Evolutionary conservation across 2,113 vertebrate genomes (phyloP).

Genomic region (Madoqua kirkii): DNA sequence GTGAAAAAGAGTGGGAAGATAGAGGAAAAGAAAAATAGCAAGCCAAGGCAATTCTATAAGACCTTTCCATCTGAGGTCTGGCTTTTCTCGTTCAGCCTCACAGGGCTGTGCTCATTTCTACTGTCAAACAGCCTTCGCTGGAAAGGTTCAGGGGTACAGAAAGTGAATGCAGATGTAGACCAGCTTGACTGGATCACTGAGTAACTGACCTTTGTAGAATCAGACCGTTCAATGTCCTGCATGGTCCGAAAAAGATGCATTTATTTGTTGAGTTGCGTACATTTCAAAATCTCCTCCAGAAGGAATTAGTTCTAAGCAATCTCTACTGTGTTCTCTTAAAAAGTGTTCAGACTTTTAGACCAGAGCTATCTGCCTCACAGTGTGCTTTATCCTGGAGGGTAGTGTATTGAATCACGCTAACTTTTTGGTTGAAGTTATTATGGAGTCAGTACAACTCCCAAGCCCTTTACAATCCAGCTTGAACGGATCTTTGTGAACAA

Average conservation of each 20-base stretch:
- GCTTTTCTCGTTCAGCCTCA: neutral
- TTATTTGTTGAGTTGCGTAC: neutral
- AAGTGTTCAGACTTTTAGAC: neutral
- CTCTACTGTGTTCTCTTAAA: neutral
- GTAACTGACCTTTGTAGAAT: neutral
- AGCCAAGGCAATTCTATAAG: neutral
- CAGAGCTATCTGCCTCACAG: neutral
- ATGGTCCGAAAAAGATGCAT: neutral
- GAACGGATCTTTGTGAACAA: neutral
- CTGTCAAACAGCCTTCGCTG: neutral
- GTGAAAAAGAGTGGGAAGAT: neutral
- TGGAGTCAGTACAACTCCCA: neutral
- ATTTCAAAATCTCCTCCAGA: neutral
- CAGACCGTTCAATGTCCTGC: neutral
- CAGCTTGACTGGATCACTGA: neutral
- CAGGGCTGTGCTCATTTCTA: neutral
- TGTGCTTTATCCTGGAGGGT: neutral
- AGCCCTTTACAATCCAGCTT: neutral
- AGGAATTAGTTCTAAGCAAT: neutral
- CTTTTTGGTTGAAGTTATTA: neutral
- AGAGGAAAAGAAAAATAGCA: neutral
- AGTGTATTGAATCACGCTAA: neutral
- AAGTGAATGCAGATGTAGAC: neutral
- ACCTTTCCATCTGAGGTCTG: neutral
- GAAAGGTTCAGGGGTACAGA: neutral